Base-by-base conservation (phyloP, 2,888 invertebrate species). In the Frankliniella fusca region DNA sequence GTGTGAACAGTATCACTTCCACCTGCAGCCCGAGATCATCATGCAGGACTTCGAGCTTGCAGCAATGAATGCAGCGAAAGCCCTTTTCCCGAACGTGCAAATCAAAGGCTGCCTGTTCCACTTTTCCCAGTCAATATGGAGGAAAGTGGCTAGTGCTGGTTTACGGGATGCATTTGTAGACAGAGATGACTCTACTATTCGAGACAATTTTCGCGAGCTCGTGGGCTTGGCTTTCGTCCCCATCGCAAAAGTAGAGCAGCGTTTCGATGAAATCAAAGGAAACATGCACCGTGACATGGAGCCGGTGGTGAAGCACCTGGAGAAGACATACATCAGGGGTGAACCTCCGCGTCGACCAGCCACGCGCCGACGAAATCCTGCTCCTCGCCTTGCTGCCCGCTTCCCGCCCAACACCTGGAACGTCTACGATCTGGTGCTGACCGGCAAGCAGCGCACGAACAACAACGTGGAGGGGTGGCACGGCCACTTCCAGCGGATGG, bases 391-490 rank as follows among this genome's bases (percentile, higher is more conserved):
- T 50, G 50, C 50, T 50, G 27, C 80, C 8, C 80, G 80, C 20
- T 80, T 80, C 28, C 80, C 80, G 5, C 80, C 80, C 20, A 7
- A 5, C 8, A n/a, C 20, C 7, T 80, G 80, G 80, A 28, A 80
- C 12, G 23, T n/a, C 23, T 80, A 80, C 80, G 27, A 80, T 10
- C 12, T 80, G 38, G 80, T 80, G 23, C 20, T 80, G 20, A 80
- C 20, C 28, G 8, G 28, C 8, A 5, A 8, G 27, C 80, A 80
- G 80, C 23, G 80, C 20, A 80, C 80, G 9, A 80, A 80, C 28
- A 80, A 80, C 48, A 48, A 80, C 48, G 80, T 80, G 10, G 80
- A 80, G 28, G 80, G 80, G 20, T 80, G 80, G 23, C 80, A 80
- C 48, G 48, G 48, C 38, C 38, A 48, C 20, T 80, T 28, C 38